These are phyloP conservation scores for Serrognathus titanus DNA, from an alignment of 2,888 invertebrate species.

Conservation along the genomic window DNA sequence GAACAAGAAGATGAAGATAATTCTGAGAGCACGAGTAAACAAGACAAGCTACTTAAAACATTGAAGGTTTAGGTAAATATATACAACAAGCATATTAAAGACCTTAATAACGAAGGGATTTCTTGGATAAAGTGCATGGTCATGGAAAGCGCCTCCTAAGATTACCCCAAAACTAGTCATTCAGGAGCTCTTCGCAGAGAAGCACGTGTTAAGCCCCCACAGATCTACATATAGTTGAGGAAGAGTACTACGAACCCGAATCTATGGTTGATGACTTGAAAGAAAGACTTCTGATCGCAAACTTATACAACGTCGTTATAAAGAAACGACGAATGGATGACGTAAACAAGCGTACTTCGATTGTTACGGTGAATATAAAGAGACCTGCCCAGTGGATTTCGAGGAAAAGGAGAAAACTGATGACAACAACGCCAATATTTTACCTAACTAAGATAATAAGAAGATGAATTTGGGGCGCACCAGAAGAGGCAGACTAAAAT, in stretches of 20 bases:
- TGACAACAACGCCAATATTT: neutral
- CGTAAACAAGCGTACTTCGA: neutral
- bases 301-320: slow-evolving; percentile 13
- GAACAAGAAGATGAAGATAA: neutral
- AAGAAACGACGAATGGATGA: slow-evolving; percentile 7
- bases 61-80: slow-evolving; percentile 2
- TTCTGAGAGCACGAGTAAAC: neutral
- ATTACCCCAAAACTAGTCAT: no score
- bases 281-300: slow-evolving; percentile 10
- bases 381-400: slow-evolving; percentile 5
- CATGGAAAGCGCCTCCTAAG: neutral
- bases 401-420: slow-evolving; percentile 3
- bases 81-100: slow-evolving; percentile 1
- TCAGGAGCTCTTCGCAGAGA: neutral
- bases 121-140: neutral
- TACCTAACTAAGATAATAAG: neutral
- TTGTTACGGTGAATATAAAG: slow-evolving; percentile 2
- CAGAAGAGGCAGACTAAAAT: slow-evolving; percentile 5
- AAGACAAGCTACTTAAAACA: slow-evolving; percentile 5
- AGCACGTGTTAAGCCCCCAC: neutral
- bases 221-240: slow-evolving; percentile 1
- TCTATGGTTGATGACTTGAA: slow-evolving; percentile 14
- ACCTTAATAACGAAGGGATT: neutral
- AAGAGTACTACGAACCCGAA: slow-evolving; percentile 13
- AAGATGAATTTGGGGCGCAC: neutral